Conservation (phyloP, 2,888 invertebrate genomes). For the Eugnorisma glareosa region DNA sequence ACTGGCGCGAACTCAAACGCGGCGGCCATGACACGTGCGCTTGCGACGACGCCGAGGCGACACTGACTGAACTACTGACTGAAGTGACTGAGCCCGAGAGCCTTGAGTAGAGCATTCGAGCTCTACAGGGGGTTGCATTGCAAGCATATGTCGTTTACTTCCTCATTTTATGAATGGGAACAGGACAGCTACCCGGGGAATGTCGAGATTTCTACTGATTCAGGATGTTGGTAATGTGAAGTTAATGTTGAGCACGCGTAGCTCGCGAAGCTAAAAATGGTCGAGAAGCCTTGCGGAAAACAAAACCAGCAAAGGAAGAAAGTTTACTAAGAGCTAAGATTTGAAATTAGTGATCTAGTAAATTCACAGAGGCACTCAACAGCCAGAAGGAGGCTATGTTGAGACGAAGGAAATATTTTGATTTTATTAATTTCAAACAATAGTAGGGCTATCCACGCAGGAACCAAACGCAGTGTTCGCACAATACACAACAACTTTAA, state of each 20-base stretch:
- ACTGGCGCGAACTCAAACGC: slow-evolving; percentile 70
- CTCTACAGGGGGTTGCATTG: slow-evolving; percentile 62
- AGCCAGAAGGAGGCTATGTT: neutral
- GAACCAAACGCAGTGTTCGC: neutral
- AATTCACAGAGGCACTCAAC: neutral
- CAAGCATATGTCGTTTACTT: slow-evolving; percentile 65
- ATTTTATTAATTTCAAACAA: neutral
- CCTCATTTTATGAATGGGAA: slow-evolving; percentile 60
- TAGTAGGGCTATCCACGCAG: neutral
- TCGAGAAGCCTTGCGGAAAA: neutral
- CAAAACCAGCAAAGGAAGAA: neutral
- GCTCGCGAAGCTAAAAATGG: neutral
- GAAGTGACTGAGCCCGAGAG: slow-evolving; percentile 53
- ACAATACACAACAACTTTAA: neutral
- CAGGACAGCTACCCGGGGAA: slow-evolving; percentile 26
- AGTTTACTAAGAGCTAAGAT: neutral
- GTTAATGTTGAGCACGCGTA: neutral
- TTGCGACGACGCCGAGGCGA: slow-evolving; percentile 68
- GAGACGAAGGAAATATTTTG: neutral
- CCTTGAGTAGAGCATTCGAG: slow-evolving; percentile 31
- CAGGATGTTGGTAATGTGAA: slow-evolving; percentile 23
- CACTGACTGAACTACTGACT: too few species aligned
- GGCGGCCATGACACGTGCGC: slow-evolving; percentile 79
- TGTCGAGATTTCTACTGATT: slow-evolving; percentile 37
- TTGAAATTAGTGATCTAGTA: neutral